phyloP scores from a whole-genome alignment of 2,113 vertebrate genomes.

The Phycodurus eques region DNA sequence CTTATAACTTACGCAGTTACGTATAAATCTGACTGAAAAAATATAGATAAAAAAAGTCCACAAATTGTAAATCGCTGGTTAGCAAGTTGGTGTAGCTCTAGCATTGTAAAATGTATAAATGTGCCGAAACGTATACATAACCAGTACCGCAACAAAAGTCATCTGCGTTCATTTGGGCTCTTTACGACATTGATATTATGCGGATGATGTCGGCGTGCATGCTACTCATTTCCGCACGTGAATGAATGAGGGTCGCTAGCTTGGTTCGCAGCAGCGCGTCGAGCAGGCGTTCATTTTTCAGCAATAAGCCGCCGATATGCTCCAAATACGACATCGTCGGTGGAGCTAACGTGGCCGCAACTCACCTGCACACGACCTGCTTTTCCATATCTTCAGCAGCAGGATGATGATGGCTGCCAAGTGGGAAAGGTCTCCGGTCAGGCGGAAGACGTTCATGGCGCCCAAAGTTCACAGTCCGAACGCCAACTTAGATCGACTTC shows the following conservation, averaged over 20 bases:
- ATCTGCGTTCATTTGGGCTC: neutral
- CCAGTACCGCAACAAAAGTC: neutral
- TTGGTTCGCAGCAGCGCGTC: conserved; percentile 12
- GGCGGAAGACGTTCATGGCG: conserved; percentile 90
- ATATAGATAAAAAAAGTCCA: neutral
- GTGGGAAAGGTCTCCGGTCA: conserved; percentile 92
- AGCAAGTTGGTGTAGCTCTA: neutral
- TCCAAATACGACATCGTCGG: too few species aligned
- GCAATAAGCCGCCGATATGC: neutral
- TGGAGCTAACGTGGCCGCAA: neutral
- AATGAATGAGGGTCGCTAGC: conserved; percentile 33
- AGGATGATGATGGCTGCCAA: conserved; percentile 95
- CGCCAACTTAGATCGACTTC: neutral
- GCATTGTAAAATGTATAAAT: neutral
- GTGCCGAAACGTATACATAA: neutral
- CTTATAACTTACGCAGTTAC: neutral
- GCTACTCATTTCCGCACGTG: conserved; percentile 33
- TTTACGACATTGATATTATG: neutral
- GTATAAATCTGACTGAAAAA: neutral
- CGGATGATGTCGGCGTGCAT: neutral
- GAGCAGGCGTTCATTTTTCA: neutral
- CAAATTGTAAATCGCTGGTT: neutral
- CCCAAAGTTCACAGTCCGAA: neutral
- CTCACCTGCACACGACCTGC: conserved; percentile 93
- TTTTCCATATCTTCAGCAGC: conserved; percentile 97